These are phyloP conservation scores for Perizoma flavofasciatum DNA, from an alignment of 2,888 invertebrate genomes.

Conservation along the genomic window DNA sequence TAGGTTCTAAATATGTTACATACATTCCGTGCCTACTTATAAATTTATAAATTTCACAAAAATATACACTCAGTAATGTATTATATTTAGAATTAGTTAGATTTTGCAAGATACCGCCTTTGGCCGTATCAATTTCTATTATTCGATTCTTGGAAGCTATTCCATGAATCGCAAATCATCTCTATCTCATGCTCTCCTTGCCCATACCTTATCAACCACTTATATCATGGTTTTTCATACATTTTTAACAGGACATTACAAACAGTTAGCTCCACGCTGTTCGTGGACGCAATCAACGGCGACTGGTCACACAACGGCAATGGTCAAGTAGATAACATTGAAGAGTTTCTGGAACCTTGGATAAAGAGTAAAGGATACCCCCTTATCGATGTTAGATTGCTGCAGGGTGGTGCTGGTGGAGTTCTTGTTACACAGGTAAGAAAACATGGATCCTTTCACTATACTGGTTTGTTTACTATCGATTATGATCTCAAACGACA, in stretches of 20 bases:
- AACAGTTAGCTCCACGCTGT: constrained; percentile 50
- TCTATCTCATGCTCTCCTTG: no score
- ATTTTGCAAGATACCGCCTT: no score
- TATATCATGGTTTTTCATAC: constrained; percentile 1
- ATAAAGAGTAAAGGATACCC: constrained; percentile 60
- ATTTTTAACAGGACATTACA: constrained; percentile 50
- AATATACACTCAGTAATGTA: no score
- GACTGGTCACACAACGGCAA: constrained; percentile 42
- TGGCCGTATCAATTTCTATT: no score
- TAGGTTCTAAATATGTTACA: no score
- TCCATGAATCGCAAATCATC: no score
- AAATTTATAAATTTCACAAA: no score
- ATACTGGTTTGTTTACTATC: no score
- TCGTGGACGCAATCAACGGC: constrained; percentile 60
- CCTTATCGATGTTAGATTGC: constrained; percentile 52
- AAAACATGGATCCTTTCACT: not conserved
- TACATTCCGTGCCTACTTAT: no score
- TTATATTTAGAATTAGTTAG: no score
- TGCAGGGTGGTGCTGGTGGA: constrained; percentile 58
- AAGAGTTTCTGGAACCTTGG: constrained; percentile 59
- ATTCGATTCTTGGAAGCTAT: no score
- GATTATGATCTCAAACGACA: no score
- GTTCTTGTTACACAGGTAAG: constrained; percentile 64
- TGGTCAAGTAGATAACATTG: constrained; percentile 45
- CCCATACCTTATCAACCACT: not conserved